Conservation (phyloP, 1,140 invertebrate species). For the Drosophila quadrilineata region DNA sequence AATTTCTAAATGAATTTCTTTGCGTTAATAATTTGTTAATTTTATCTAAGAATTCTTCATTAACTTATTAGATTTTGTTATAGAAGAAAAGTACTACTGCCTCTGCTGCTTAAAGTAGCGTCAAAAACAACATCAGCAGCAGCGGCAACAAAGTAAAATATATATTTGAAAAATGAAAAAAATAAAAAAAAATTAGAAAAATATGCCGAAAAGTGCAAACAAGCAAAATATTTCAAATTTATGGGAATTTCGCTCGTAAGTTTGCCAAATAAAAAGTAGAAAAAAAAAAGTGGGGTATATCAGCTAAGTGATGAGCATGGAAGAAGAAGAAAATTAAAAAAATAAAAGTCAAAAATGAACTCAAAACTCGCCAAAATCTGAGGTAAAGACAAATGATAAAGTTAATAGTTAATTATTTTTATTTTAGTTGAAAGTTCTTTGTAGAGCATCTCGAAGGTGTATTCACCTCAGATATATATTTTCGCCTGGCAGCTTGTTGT, state of each 20-base stretch:
- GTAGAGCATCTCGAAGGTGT: neutral
- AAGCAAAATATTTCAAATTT: constrained; percentile 71
- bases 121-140: constrained; percentile 14
- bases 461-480: neutral
- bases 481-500: constrained; percentile 14
- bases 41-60: too few relatives aligned
- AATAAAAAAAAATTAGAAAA: constrained; percentile 44
- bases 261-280: too few relatives aligned
- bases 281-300: constrained; percentile 23
- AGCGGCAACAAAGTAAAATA: constrained; percentile 5
- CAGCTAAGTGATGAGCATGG: neutral
- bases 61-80: too few relatives aligned
- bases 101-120: too few relatives aligned
- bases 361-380: too few relatives aligned
- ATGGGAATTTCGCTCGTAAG: constrained; percentile 41
- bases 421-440: neutral
- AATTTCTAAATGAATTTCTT: too few relatives aligned
- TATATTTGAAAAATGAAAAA: too few relatives aligned
- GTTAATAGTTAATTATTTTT: neutral
- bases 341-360: neutral
- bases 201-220: constrained; percentile 71
- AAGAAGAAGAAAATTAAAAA: neutral
- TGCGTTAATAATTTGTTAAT: too few relatives aligned
- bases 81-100: too few relatives aligned
- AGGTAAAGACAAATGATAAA: too few relatives aligned